A percentile compares a stretch with the other conserved stretches of the same genome.
Conservation (phyloP, 1,140 invertebrate species). For the Steinernema feltiae region DNA sequence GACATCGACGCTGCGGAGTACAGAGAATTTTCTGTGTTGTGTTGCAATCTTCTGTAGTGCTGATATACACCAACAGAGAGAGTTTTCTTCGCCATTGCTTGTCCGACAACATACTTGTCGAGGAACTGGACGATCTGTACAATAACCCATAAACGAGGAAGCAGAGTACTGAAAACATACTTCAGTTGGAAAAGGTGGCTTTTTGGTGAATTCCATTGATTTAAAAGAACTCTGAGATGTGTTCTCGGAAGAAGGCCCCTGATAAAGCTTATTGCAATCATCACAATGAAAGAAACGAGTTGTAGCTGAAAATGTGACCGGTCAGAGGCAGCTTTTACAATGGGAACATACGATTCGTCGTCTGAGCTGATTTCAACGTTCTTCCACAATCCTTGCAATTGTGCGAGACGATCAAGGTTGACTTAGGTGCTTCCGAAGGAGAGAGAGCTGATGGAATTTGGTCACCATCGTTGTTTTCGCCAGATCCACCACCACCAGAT, state of each 20-base stretch:
- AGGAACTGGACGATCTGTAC: constrained; percentile 83
- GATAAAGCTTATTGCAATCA: constrained; percentile 37
- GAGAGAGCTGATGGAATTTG: constrained; percentile 7
- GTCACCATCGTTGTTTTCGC: constrained; percentile 15
- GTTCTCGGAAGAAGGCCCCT: constrained; percentile 21
- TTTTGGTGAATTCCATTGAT: constrained; percentile 23
- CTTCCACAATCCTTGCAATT: constrained; percentile 40
- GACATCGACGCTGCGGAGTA: constrained; percentile 36
- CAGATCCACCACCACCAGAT: not conserved
- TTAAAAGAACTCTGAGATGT: constrained; percentile 22
- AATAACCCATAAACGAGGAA: constrained; percentile 8
- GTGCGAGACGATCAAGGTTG: constrained; percentile 20
- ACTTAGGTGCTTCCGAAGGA: constrained; percentile 23
- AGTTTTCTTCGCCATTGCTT: constrained; percentile 96
- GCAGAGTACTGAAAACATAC: constrained; percentile 7
- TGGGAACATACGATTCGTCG: constrained; percentile 28
- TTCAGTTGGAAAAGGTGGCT: constrained; percentile 33
- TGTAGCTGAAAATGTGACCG: constrained; percentile 28
- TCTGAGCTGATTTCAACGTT: constrained; percentile 29
- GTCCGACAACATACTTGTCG: constrained; percentile 94
- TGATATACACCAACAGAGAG: constrained; percentile 96
- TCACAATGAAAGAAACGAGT: constrained; percentile 40
- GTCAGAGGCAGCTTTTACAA: not conserved
- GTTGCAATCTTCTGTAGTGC: constrained; percentile 94
- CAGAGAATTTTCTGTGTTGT: constrained; percentile 71